Base-by-base conservation (phyloP, 2,888 invertebrate species). In the Lucinisca nassula region DNA sequence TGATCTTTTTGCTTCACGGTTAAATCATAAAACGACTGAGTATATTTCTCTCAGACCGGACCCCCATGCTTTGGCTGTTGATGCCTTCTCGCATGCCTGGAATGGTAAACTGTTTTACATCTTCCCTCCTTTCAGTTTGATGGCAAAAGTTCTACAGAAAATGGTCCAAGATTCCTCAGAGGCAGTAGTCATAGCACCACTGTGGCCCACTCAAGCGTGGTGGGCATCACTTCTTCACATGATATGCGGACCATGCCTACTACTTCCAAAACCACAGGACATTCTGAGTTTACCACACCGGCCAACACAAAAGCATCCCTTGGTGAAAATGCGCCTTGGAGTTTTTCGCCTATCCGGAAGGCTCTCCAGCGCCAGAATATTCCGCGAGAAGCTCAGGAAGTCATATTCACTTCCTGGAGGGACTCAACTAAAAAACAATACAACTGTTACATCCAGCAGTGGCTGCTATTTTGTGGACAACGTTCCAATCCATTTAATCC, bases 121-220 rank as follows among this genome's bases (percentile, higher is more conserved):
- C 4, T 91, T 90, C 73, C 87, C 88, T 67, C 88, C 90, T 85
- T 87, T 87, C 85, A 90, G 87, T 73, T 6, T 90, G 24, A 27
- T 83, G 3, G 3, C 79, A 0, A 14, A 55, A 12, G 32, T 85
- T 0, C 72, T 79, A 0, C 86, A 86, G 45, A 86, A 86, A 49
- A 17, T 86, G 30, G 45, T n/a, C 17, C 8, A 35, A n/a, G 86
- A 86, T n/a, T 0, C 74, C 14, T 32, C 55, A 17, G 79, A 82
- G 24, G 79, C 75, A 32, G 40, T 82, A 1, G 27, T 82, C 10
- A 35, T 86, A 12, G 86, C 79, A 30, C 89, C 86, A 37, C 21
- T 84, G 0, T 89, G 86, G 86, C 74, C 75, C 8, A 84, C 85
- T 6, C 86, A 86, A n/a, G 61, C 40, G 6, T 86, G 82, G 79